A percentile compares a stretch with the other conserved stretches of the same genome.
phyloP scores from a whole-genome alignment of 92 coral and sea anemone species.

The Epizoanthus stellaris region DNA sequence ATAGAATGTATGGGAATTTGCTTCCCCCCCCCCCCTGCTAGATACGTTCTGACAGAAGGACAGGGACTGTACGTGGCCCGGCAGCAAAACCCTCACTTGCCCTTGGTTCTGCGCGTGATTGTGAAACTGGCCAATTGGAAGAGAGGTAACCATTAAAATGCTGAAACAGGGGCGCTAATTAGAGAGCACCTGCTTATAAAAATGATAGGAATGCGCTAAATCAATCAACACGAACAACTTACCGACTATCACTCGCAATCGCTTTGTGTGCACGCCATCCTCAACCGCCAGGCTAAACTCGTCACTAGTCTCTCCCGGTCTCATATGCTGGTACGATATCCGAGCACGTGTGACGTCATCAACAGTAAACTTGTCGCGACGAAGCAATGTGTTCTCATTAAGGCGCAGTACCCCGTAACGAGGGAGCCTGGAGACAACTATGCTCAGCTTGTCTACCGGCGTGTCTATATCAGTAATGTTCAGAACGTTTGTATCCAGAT shows the following conservation, averaged over 20 bases:
- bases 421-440: conserved; percentile 69
- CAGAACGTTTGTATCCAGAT: conserved; percentile 44
- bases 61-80: no score
- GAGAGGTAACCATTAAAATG: no score
- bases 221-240: conserved; percentile 3
- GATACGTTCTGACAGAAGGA: no score
- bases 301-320: conserved; percentile 81
- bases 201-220: not conserved
- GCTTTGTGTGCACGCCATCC: conserved; percentile 78
- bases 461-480: conserved; percentile 69
- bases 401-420: conserved; percentile 74
- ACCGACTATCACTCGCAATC: conserved; percentile 77
- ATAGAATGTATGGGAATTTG: no score
- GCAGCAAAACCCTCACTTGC: no score
- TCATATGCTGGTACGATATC: conserved; percentile 71
- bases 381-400: conserved; percentile 64
- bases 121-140: no score
- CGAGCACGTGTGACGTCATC: conserved; percentile 71
- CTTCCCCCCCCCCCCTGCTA: no score
- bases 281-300: conserved; percentile 73
- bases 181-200: not conserved
- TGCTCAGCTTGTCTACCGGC: conserved; percentile 40
- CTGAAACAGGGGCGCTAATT: not conserved
- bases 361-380: conserved; percentile 69
- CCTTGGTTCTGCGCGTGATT: no score